Evolutionary conservation across 2,797 vertebrate species (phyloP).

Genomic region (Lophotriccus pileatus): DNA sequence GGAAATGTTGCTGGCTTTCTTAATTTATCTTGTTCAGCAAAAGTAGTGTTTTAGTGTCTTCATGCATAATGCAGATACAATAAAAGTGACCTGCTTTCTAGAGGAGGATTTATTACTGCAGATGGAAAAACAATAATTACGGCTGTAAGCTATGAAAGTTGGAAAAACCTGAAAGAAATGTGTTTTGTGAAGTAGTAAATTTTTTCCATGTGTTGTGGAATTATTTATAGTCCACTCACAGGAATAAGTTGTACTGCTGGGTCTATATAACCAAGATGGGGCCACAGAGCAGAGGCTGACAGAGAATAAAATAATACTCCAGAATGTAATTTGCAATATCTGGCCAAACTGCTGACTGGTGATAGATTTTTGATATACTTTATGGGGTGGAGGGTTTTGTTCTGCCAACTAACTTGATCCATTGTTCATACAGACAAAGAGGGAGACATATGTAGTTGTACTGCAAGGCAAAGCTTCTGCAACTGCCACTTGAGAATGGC

Average conservation of each 20-base stretch:
- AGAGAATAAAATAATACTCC: constrained; percentile 7
- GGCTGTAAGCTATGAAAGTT: constrained; percentile 39
- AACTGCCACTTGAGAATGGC: not conserved
- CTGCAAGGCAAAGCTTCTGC: not conserved
- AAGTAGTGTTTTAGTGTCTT: constrained; percentile 8
- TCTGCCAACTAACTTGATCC: not conserved
- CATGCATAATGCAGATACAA: constrained; percentile 1
- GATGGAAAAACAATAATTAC: constrained; percentile 44
- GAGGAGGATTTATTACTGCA: constrained; percentile 32
- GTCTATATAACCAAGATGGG: not conserved
- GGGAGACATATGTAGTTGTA: not conserved
- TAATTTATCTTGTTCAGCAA: not conserved
- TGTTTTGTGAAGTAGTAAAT: constrained; percentile 27
- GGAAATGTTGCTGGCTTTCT: constrained; percentile 30
- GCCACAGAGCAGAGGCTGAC: constrained; percentile 8
- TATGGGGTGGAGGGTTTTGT: not conserved
- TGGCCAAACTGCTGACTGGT: constrained; percentile 15
- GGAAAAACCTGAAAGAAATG: constrained; percentile 49
- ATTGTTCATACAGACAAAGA: constrained; percentile 36
- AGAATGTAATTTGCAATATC: constrained; percentile 26
- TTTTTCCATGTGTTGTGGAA: constrained; percentile 50
- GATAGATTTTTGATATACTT: constrained; percentile 18
- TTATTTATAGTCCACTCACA: constrained; percentile 30
- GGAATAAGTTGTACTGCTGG: not conserved
- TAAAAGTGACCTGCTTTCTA: not conserved